Conservation (phyloP, 2,888 invertebrate genomes). For the Acronicta psi region DNA sequence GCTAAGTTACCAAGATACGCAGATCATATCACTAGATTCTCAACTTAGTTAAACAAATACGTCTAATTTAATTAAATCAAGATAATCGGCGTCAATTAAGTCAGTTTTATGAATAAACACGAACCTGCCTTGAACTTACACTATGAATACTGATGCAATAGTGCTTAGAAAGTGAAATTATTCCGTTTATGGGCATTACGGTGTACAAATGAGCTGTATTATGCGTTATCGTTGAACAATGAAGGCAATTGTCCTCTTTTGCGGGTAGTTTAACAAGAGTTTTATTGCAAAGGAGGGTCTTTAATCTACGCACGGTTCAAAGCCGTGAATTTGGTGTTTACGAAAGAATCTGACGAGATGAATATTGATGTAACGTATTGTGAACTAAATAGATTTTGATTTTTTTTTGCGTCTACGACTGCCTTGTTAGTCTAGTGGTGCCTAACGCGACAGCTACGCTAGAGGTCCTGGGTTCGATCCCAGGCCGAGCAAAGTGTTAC, state of each 20-base stretch:
- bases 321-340: not conserved
- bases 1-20: no score
- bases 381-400: no score
- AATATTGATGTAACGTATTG: no score
- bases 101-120: constrained; percentile 35
- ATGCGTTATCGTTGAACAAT: constrained; percentile 31
- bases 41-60: constrained; percentile 14
- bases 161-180: constrained; percentile 49
- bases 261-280: constrained; percentile 7
- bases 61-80: constrained; percentile 29
- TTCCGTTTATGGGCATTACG: constrained; percentile 39
- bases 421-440: no score
- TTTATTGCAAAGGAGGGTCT: constrained; percentile 25
- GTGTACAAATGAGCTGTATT: constrained; percentile 33
- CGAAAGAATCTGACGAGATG: not conserved
- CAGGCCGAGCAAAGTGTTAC: no score
- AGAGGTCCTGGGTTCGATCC: no score
- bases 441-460: no score
- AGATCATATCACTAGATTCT: not conserved
- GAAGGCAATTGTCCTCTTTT: constrained; percentile 30
- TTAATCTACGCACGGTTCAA: constrained; percentile 4
- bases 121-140: constrained; percentile 52
- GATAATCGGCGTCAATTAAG: constrained; percentile 26
- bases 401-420: no score
- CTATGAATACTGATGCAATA: constrained; percentile 31